A percentile compares a stretch with the other conserved stretches of the same genome.
These are phyloP conservation scores for Drosophila ananassae DNA, from an alignment of 1,140 invertebrate genomes.

Conservation along the genomic window DNA sequence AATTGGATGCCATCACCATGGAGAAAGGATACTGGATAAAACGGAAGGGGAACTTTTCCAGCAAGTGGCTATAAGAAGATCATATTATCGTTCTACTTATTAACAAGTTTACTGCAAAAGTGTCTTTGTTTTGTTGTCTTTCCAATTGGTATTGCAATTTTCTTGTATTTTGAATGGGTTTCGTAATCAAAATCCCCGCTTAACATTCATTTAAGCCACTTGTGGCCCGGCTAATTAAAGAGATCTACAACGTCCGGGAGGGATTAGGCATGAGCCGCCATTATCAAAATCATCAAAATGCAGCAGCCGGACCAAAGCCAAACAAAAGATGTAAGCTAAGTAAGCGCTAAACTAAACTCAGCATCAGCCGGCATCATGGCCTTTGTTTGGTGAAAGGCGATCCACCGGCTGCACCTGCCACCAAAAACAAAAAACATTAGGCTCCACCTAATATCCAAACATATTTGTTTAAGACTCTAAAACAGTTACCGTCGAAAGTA, in stretches of 20 bases:
- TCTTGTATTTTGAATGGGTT: background rate
- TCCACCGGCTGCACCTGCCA: conserved; percentile 38
- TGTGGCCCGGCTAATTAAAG: conserved; percentile 31
- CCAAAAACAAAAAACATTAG: conserved; percentile 3
- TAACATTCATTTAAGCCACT: conserved; percentile 8
- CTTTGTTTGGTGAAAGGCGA: conserved; percentile 52
- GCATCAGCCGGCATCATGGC: conserved; percentile 19
- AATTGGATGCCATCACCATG: conserved; percentile 42
- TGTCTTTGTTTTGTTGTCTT: background rate
- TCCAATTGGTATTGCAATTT: background rate
- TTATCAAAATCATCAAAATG: conserved; percentile 40
- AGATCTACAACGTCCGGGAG: conserved; percentile 18
- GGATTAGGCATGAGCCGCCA: conserved; percentile 22
- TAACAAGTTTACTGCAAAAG: background rate
- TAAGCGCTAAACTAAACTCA: conserved; percentile 3
- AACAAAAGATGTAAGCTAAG: conserved; percentile 29
- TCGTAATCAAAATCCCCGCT: conserved; percentile 1
- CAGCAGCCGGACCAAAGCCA: conserved; percentile 18
- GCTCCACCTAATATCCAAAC: conserved; percentile 48
- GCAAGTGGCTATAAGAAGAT: conserved; percentile 12
- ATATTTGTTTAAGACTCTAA: conserved; percentile 32
- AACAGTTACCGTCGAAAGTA: conserved; percentile 38
- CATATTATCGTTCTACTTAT: background rate
- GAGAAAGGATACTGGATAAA: conserved; percentile 27
- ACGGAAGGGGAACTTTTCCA: background rate